Evolutionary conservation across 2,797 vertebrate genomes (phyloP).

Genomic region (Acanthopagrus latus): DNA sequence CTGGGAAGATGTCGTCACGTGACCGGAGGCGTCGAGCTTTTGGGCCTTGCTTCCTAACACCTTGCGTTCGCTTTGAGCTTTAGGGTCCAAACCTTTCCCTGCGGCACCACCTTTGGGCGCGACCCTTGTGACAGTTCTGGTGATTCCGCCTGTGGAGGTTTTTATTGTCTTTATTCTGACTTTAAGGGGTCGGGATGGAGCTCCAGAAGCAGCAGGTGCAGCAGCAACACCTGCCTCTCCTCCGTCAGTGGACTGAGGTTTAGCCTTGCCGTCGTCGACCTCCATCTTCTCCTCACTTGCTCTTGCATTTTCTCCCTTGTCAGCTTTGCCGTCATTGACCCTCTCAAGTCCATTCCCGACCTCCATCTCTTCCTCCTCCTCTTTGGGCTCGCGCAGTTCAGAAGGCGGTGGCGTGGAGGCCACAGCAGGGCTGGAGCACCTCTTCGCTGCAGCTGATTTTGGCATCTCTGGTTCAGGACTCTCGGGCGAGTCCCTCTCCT

Average conservation of each 20-base stretch:
- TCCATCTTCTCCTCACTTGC: slow-evolving; percentile 83
- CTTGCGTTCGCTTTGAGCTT: slow-evolving; percentile 78
- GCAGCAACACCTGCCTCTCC: slow-evolving; percentile 63
- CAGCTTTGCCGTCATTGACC: slow-evolving; percentile 71
- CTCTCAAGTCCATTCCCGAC: slow-evolving; percentile 81
- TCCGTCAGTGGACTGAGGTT: slow-evolving; percentile 55
- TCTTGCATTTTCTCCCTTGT: slow-evolving; percentile 73
- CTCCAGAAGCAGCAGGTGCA: slow-evolving; percentile 83
- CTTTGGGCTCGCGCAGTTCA: slow-evolving; percentile 87
- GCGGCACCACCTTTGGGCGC: slow-evolving; percentile 80
- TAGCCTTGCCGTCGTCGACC: slow-evolving; percentile 75
- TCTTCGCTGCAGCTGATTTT: slow-evolving; percentile 81
- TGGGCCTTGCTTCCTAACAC: slow-evolving; percentile 72
- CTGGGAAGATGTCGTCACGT: slow-evolving; percentile 67
- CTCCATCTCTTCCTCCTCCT: slow-evolving; percentile 89
- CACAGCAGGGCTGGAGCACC: slow-evolving; percentile 81
- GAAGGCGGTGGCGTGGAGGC: slow-evolving; percentile 83
- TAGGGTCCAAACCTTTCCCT: slow-evolving; percentile 80
- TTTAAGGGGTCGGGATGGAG: slow-evolving; percentile 92
- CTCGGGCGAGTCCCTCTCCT: slow-evolving; percentile 88
- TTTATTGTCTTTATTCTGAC: slow-evolving; percentile 98
- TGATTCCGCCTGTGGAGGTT: slow-evolving; percentile 94
- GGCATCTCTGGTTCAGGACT: slow-evolving; percentile 87
- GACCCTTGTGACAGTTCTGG: slow-evolving; percentile 94
- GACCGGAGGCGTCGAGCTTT: slow-evolving; percentile 70